These are phyloP conservation scores for Conops quadrifasciatus DNA, from an alignment of 2,888 invertebrate genomes.

Conservation along the genomic window DNA sequence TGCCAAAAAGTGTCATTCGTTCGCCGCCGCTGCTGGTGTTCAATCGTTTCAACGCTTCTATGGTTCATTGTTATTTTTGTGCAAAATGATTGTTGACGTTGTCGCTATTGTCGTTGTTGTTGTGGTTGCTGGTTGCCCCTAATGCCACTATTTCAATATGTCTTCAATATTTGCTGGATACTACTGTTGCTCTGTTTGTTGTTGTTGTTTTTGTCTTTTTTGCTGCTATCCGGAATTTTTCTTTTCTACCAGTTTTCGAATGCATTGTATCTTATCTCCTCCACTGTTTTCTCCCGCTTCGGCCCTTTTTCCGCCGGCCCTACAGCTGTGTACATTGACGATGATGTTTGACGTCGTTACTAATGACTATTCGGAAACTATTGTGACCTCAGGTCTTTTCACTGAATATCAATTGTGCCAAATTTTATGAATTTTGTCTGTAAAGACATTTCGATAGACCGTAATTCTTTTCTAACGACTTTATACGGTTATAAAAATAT, in stretches of 20 bases:
- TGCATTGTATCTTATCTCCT: constrained; percentile 14
- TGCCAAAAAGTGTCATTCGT: constrained; percentile 26
- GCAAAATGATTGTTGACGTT: constrained; percentile 4
- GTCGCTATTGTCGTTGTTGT: constrained; percentile 9
- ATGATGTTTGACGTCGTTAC: constrained; percentile 25
- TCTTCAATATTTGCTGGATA: background rate
- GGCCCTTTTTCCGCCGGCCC: too few species aligned
- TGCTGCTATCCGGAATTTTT: background rate
- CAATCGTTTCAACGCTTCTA: background rate
- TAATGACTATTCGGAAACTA: constrained; percentile 10
- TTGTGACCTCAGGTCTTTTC: constrained; percentile 10
- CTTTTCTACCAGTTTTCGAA: constrained; percentile 17
- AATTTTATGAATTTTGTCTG: too few species aligned
- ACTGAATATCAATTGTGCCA: background rate
- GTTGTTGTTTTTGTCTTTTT: constrained; percentile 13
- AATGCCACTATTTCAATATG: background rate
- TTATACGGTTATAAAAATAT: too few species aligned
- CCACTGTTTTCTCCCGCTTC: background rate
- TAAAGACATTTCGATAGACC: too few species aligned
- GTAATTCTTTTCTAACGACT: too few species aligned
- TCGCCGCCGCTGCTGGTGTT: background rate
- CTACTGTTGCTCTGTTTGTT: background rate
- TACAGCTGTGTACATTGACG: constrained; percentile 12
- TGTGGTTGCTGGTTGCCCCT: constrained; percentile 4
- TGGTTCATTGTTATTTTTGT: constrained; percentile 30